Evolutionary conservation across 2,113 vertebrate genomes (phyloP).

Genomic region (Plectropomus leopardus): DNA sequence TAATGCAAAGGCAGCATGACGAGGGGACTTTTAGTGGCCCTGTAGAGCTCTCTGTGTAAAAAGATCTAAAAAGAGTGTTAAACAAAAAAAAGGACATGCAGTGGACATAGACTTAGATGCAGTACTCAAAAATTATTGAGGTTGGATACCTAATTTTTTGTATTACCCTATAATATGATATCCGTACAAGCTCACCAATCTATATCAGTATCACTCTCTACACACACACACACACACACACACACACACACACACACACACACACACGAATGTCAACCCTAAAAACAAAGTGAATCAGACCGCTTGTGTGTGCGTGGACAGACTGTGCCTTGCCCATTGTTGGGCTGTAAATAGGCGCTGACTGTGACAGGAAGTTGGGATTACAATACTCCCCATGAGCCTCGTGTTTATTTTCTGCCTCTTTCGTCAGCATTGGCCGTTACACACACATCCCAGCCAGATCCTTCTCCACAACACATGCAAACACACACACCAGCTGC

Average conservation of each 20-base stretch:
- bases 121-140: background rate
- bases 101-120: background rate
- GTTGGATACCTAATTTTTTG: background rate
- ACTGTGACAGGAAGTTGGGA: slow-evolving; percentile 84
- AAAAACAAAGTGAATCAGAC: slow-evolving; percentile 46
- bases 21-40: no score
- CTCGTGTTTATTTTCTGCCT: slow-evolving; percentile 82
- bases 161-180: slow-evolving; percentile 21
- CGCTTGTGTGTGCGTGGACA: slow-evolving; percentile 51
- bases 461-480: slow-evolving; percentile 49
- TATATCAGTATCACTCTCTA: slow-evolving; percentile 40
- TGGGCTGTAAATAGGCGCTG: slow-evolving; percentile 80
- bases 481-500: slow-evolving; percentile 64
- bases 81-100: no score
- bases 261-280: slow-evolving; percentile 22
- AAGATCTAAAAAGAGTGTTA: no score
- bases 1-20: no score
- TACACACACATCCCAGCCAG: slow-evolving; percentile 58
- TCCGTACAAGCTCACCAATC: slow-evolving; percentile 24
- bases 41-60: no score
- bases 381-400: slow-evolving; percentile 83
- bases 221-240: slow-evolving; percentile 18
- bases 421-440: slow-evolving; percentile 73
- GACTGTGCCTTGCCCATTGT: slow-evolving; percentile 77
- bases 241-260: background rate